Evolutionary conservation across 2,888 invertebrate species (phyloP), one percentile per base, ranked within the genome.

Genomic region (Polia nebulosa): DNA sequence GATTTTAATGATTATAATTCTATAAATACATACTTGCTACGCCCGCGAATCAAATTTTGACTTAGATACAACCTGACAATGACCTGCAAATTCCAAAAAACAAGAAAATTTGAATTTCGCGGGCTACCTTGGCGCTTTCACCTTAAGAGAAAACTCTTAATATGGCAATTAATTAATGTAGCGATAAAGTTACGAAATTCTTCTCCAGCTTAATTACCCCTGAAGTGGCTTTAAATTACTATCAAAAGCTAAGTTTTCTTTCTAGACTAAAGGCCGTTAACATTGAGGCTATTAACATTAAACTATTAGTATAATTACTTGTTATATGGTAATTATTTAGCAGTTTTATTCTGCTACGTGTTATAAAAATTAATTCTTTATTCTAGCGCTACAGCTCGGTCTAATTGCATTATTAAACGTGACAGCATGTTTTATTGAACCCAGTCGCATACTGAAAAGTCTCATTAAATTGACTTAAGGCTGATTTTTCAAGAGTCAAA

Each of bases 201-300:
- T n/a, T 51, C 15, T 27, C 11, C 11, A 15, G n/a, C 11, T 51
- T 49, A 57, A 68, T 69, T 61, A 47, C 47, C 41, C 34, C 32
- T 36, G 27, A 47, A 60, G 13, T 29, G 13, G 6, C 11, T 66
- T 62, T 11, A 20, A 52, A 3, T 57, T 11, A 9, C 11, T 34
- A 17, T 29, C 8, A 44, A 55, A 44, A 69, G 6, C 20, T 36
- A 25, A 52, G 22, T 56, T 52, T 69, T 52, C 15, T 36, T 45
- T 49, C 51, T 6, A 44, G 13, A 60, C 15, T 11, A 29, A 22
- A 39, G 39, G 39, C 32, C 52, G 11, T 52, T 68, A 22, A 60
- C 45, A 76, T 13, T n/a, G 11, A 13, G 32, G 55, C 55, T 56
- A 59, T 49, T 55, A 58, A 49, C 58, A 66, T 59, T 49, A 20